These are phyloP conservation scores for Centrocercus urophasianus DNA, from an alignment of 2,113 vertebrate species.

Conservation along the genomic window DNA sequence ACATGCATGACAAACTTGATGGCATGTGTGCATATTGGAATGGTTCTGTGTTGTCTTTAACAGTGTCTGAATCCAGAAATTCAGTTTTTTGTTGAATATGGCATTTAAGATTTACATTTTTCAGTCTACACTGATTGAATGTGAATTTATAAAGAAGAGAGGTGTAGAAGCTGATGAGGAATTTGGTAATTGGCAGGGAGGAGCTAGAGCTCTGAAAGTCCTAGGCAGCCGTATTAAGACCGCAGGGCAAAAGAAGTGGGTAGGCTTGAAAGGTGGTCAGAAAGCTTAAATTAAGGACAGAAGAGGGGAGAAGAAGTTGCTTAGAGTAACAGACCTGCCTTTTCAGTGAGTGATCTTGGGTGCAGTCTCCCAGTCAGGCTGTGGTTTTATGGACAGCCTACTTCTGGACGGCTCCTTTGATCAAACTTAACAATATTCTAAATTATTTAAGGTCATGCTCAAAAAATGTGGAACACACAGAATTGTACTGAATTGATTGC, in stretches of 20 bases:
- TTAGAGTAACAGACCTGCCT: background rate
- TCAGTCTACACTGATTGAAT: background rate
- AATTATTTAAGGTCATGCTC: background rate
- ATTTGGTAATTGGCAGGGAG: background rate
- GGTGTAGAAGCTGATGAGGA: background rate
- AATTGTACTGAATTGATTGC: background rate
- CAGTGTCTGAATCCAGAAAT: background rate
- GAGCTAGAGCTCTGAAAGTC: background rate
- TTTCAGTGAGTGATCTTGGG: fast-evolving
- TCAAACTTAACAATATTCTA: background rate
- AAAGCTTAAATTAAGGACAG: background rate
- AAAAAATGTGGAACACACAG: background rate
- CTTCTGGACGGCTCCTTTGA: background rate
- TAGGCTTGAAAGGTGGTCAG: background rate
- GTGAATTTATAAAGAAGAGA: background rate
- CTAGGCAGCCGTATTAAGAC: background rate
- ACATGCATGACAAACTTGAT: background rate
- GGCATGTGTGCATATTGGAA: background rate
- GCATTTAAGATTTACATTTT: background rate
- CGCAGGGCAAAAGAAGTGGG: background rate
- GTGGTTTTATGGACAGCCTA: background rate
- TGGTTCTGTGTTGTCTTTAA: background rate
- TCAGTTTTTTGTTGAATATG: background rate
- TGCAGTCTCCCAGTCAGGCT: background rate
- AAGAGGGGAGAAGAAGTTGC: background rate